Evolutionary conservation across 2,113 vertebrate genomes (phyloP).

Genomic region (Azemiops feae): DNA sequence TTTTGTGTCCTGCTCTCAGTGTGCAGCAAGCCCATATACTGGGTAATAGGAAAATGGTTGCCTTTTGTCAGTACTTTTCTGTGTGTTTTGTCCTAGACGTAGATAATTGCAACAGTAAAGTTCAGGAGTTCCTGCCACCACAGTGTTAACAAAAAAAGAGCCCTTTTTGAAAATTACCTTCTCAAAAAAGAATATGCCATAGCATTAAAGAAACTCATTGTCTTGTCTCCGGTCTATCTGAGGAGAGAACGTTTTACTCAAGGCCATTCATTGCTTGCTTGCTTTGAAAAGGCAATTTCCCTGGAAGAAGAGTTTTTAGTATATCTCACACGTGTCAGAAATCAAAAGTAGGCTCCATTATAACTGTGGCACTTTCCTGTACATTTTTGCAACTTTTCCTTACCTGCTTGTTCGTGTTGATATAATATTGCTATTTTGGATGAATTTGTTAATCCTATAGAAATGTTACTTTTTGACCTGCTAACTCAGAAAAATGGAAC

Average conservation of each 20-base stretch:
- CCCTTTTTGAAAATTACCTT: neutral
- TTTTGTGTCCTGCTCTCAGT: accelerated
- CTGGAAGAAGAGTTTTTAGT: neutral
- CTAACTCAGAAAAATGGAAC: neutral
- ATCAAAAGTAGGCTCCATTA: neutral
- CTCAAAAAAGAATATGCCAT: neutral
- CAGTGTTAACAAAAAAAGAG: neutral
- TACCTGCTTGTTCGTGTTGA: neutral
- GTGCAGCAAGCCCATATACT: neutral
- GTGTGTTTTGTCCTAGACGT: neutral
- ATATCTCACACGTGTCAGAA: neutral
- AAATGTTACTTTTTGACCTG: neutral
- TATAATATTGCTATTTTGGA: neutral
- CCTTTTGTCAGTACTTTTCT: neutral
- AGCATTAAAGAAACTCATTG: neutral
- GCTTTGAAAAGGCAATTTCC: neutral
- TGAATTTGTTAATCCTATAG: neutral
- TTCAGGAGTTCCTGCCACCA: neutral
- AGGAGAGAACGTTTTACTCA: neutral
- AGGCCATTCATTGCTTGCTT: neutral
- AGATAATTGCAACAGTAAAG: neutral
- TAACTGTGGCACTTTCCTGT: neutral
- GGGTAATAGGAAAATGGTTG: neutral
- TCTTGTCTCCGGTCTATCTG: neutral
- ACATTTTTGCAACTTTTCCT: neutral